These are phyloP conservation scores for Hymenochirus boettgeri DNA, from an alignment of 2,113 vertebrate genomes.

Conservation along the genomic window DNA sequence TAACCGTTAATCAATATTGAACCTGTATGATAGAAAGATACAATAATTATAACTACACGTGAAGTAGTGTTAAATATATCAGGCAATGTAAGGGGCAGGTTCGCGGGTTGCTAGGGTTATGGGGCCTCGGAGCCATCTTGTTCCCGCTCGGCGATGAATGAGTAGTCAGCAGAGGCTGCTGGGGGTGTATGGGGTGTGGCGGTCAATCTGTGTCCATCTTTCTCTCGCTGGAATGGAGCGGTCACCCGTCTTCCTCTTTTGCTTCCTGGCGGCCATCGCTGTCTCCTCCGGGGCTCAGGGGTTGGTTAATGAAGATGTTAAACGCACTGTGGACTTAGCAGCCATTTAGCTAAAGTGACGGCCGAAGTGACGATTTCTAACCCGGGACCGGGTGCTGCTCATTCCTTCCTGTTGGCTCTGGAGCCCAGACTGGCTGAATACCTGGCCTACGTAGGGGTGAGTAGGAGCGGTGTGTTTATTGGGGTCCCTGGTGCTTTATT, in stretches of 20 bases:
- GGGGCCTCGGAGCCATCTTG: constrained; percentile 31
- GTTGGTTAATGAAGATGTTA: constrained; percentile 82
- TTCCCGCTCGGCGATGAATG: constrained; percentile 50
- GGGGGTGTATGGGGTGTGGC: too few relatives aligned
- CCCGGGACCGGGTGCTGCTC: constrained; percentile 57
- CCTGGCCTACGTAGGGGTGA: constrained; percentile 85
- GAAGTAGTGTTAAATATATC: neutral
- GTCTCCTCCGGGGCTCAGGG: constrained; percentile 46
- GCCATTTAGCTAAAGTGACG: constrained; percentile 88
- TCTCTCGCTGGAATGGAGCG: constrained; percentile 53
- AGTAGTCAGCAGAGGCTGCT: constrained; percentile 29
- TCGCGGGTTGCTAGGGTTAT: constrained; percentile 38
- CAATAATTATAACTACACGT: too few relatives aligned
- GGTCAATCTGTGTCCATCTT: constrained; percentile 14
- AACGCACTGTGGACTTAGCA: constrained; percentile 85
- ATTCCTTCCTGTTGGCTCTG: constrained; percentile 75
- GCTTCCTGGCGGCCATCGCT: constrained; percentile 44
- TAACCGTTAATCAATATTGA: too few relatives aligned
- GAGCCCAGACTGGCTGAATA: constrained; percentile 77
- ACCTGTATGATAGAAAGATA: too few relatives aligned
- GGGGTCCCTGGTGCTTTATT: too few relatives aligned
- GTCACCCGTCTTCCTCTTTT: constrained; percentile 43
- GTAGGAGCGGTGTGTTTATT: too few relatives aligned
- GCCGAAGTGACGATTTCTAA: constrained; percentile 78
- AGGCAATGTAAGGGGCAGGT: neutral